These are phyloP conservation scores for Colaptes auratus DNA, from an alignment of 2,113 vertebrate species.

Conservation along the genomic window DNA sequence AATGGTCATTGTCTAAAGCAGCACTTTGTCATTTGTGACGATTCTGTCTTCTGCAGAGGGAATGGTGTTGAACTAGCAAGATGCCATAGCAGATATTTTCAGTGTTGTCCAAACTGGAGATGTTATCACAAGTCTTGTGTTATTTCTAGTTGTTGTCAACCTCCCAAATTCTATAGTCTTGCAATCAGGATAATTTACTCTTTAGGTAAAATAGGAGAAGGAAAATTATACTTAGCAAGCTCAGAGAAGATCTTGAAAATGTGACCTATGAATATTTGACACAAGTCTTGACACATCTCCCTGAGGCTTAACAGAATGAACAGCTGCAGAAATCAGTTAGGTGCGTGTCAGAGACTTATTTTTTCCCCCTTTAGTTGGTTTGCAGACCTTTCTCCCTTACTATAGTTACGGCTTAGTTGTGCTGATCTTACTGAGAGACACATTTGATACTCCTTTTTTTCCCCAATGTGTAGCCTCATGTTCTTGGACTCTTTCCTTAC, in stretches of 20 bases:
- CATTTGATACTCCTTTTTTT: not conserved
- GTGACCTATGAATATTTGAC: no score
- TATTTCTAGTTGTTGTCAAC: not conserved
- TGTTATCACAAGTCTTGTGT: not conserved
- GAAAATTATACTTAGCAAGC: not conserved
- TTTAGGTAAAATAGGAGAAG: not conserved
- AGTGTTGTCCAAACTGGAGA: not conserved
- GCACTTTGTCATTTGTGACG: not conserved
- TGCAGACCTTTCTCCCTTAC: not conserved
- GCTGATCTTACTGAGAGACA: not conserved
- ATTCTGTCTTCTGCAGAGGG: not conserved
- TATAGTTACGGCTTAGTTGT: not conserved
- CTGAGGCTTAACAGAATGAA: not conserved
- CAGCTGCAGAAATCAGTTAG: not conserved
- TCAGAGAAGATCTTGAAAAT: not conserved
- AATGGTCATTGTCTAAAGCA: not conserved
- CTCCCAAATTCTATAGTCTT: not conserved
- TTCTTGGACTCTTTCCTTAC: not conserved
- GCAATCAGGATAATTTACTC: not conserved
- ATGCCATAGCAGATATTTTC: not conserved
- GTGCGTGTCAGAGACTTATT: not conserved
- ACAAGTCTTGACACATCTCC: not conserved
- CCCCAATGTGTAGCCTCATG: no score
- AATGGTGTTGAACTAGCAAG: not conserved
- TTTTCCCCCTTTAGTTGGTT: not conserved